These are phyloP conservation scores for human (Homo sapiens) DNA, from an alignment of 2,113 vertebrate species.

Conservation along the genomic window DNA sequence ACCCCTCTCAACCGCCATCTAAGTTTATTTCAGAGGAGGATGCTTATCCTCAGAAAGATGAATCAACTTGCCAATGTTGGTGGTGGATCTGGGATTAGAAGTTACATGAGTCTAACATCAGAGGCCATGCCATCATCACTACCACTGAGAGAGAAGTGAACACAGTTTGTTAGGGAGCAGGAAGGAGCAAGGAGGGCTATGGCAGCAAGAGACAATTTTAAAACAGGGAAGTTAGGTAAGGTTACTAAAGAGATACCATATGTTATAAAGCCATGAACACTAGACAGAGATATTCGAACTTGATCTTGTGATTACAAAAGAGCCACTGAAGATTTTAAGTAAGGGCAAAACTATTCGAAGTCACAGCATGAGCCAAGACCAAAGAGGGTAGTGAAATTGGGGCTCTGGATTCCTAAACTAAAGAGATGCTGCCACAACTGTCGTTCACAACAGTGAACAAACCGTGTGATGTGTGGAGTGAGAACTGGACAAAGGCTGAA, in stretches of 20 bases:
- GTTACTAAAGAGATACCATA: not conserved
- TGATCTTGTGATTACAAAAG: not conserved
- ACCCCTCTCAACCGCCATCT: rapidly evolving
- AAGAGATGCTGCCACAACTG: not conserved
- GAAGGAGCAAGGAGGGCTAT: not conserved
- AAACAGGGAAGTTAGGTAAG: not conserved
- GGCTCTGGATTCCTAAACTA: not conserved
- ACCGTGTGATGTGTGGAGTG: not conserved
- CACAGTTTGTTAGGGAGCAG: not conserved
- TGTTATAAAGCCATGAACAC: not conserved
- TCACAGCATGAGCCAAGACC: not conserved
- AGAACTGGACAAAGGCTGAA: not conserved
- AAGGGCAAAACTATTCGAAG: not conserved
- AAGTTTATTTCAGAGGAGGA: not conserved
- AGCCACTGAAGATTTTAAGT: not conserved
- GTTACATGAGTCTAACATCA: not conserved
- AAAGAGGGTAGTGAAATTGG: not conserved
- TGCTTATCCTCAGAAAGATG: not conserved
- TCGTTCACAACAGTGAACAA: not conserved
- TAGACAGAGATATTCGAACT: not conserved
- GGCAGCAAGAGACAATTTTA: not conserved
- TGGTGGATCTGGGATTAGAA: not conserved
- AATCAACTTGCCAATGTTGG: not conserved
- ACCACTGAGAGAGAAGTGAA: not conserved
- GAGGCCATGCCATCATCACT: not conserved